Conservation (phyloP, 2,888 invertebrate species). For the Drosophila peninsularis region DNA sequence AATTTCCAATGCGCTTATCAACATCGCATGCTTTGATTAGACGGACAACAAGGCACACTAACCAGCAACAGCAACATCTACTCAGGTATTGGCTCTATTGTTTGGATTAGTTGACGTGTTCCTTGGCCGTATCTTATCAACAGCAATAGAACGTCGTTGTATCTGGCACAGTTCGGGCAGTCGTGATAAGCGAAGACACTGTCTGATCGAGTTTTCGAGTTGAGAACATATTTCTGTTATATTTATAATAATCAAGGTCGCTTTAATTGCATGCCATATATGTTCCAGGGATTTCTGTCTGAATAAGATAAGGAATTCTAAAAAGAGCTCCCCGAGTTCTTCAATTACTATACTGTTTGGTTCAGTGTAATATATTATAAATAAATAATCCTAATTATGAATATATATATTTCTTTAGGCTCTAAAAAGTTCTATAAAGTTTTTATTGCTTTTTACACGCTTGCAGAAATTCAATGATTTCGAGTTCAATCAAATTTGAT, state of each 20-base stretch:
- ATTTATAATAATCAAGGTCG: constrained; percentile 21
- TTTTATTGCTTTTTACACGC: neutral
- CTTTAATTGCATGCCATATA: neutral
- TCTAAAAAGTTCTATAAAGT: neutral
- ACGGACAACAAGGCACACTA: constrained; percentile 34
- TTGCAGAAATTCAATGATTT: neutral
- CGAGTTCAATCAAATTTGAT: neutral
- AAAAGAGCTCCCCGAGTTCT: neutral
- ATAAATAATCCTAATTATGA: too few relatives aligned
- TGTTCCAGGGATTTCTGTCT: neutral
- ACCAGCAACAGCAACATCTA: constrained; percentile 13
- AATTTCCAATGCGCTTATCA: constrained; percentile 40
- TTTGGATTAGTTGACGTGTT: constrained; percentile 53
- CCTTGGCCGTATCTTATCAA: constrained; percentile 59
- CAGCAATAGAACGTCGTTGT: constrained; percentile 22
- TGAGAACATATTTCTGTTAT: neutral
- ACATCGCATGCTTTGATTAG: constrained; percentile 46
- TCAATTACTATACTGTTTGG: too few relatives aligned
- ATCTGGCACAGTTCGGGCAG: neutral
- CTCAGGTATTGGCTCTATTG: constrained; percentile 35
- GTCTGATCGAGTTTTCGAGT: constrained; percentile 8
- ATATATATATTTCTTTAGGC: too few relatives aligned
- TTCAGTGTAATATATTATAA: neutral
- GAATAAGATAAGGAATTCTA: neutral
- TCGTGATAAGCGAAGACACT: constrained; percentile 17